Base-by-base conservation (phyloP, 2,113 vertebrate genomes). In the Hemiprocne comata region DNA sequence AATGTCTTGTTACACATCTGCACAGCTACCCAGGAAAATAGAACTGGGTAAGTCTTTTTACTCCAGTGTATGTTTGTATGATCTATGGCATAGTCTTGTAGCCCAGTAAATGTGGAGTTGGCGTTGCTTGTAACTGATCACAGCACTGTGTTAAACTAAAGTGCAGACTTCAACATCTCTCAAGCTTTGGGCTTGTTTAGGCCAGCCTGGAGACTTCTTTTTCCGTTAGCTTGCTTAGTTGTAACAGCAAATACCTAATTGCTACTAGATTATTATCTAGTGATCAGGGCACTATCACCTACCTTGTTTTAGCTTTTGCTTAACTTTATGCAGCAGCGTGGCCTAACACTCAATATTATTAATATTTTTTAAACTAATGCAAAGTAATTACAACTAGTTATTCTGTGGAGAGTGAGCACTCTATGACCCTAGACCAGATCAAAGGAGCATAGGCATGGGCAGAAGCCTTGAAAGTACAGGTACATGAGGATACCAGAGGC, bases 51-150 rank as follows among this genome's bases (percentile, higher is more conserved):
- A 20, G 23, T 38, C 14, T 33, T 26, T 24, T 33, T n/a, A 13
- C 12, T 17, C 0, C 0, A 0, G 17, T 34, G 51, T 40, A 14
- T n/a, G 31, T 65, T 14, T 67, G 38, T 65, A 2, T 31, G 13
- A 23, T 11, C 38, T 42, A 8, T 8, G 29, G 17, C 1, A 1
- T 6, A 31, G 18, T 42, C 46, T 24, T 48, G 19, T 7, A 60
- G 40, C n/a, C 25, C 51, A 19, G 61, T 8, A 14, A 57, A 53
- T 1, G 21, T 23, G 18, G 61, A n/a, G 29, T 12, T 87, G 50
- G 18, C 4, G 2, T 36, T 71, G 33, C 17, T 24, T 46, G 7
- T 33, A 33, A 34, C 18, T 58, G 33, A 8, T 33, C n/a, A 28
- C 42, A 77, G 36, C 0, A 1, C 9, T 69, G 29, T 28, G 42